Percentiles rank a stretch among this genome's conserved stretches.
Conservation (phyloP, 2,797 vertebrate genomes). For the Mormyrops attenuatus region DNA sequence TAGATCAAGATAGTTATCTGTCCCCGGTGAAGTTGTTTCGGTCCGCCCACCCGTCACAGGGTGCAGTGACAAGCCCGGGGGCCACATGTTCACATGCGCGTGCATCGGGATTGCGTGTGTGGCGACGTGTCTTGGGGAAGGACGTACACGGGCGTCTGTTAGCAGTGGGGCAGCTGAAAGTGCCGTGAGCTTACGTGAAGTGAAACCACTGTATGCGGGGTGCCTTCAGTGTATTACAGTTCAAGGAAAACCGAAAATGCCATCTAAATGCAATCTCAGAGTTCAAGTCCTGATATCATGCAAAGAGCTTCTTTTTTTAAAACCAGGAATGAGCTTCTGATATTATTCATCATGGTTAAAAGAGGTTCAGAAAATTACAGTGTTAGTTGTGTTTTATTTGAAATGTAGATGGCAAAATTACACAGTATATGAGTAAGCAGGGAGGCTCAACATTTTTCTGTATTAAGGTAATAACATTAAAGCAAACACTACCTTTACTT, state of each 20-base stretch:
- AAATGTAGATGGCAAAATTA: neutral
- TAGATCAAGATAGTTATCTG: constrained; percentile 55
- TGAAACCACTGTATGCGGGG: neutral
- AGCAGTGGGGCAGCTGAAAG: neutral
- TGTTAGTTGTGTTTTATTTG: neutral
- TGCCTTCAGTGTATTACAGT: neutral
- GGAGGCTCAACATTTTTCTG: neutral
- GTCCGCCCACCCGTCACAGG: constrained; percentile 33
- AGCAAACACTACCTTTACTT: neutral
- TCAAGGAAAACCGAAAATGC: neutral
- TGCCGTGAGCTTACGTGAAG: neutral
- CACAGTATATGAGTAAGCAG: neutral
- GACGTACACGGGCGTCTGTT: neutral
- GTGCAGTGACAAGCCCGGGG: constrained; percentile 44
- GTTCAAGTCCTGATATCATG: neutral
- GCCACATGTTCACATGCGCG: neutral
- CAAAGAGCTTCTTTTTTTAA: neutral
- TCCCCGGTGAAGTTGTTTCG: constrained; percentile 39
- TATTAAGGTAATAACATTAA: neutral
- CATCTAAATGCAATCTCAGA: neutral
- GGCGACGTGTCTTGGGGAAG: neutral
- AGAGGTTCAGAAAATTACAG: neutral
- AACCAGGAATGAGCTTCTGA: neutral
- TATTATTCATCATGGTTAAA: neutral
- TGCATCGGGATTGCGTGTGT: neutral